These are phyloP conservation scores for Leptopilina clavipes DNA, from an alignment of 1,140 invertebrate genomes.

Conservation along the genomic window DNA sequence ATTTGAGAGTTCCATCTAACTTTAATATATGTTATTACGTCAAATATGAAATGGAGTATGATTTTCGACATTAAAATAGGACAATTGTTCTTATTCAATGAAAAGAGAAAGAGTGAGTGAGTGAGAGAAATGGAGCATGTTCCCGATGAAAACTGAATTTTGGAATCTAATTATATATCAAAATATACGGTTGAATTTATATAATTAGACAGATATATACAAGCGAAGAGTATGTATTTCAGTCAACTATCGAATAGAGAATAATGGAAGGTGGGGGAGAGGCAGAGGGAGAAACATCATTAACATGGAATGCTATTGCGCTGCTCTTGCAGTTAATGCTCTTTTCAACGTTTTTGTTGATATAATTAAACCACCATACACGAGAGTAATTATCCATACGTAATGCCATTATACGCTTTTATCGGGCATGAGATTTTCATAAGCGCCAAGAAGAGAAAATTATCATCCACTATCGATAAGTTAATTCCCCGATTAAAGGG, in stretches of 20 bases:
- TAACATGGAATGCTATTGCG: constrained; percentile 18
- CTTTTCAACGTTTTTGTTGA: constrained; percentile 12
- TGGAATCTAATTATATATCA: constrained; percentile 2
- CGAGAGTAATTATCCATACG: background rate
- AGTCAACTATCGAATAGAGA: background rate
- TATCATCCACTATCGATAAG: background rate
- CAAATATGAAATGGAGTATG: too few relatives aligned
- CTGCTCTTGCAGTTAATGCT: constrained; percentile 4
- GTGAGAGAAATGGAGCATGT: background rate
- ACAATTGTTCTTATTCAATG: background rate
- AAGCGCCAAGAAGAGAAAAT: background rate
- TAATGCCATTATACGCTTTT: constrained; percentile 20
- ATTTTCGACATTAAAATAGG: background rate
- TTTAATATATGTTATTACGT: too few relatives aligned
- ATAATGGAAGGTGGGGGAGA: background rate
- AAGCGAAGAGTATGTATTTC: background rate
- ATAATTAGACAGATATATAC: background rate
- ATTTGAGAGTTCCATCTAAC: too few relatives aligned
- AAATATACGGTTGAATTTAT: too few relatives aligned
- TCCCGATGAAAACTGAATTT: background rate
- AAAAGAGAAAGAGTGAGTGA: background rate
- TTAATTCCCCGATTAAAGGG: background rate
- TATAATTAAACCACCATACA: constrained; percentile 25
- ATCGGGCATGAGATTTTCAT: background rate
- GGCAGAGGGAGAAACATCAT: background rate